These are phyloP conservation scores for Brachycybe producta DNA, from an alignment of 2,888 invertebrate species.

Conservation along the genomic window DNA sequence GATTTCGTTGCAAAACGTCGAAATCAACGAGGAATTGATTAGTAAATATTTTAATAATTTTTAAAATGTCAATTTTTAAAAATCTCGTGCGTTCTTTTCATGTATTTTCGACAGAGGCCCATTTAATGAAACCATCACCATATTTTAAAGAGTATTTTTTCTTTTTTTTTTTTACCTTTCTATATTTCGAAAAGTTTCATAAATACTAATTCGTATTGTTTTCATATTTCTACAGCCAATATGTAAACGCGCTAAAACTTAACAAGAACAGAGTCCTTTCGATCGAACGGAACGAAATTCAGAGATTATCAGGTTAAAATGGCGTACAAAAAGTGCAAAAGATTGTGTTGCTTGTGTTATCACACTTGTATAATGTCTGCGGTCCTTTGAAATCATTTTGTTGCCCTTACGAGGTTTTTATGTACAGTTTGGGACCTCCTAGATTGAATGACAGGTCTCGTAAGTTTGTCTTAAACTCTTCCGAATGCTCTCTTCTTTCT, in stretches of 20 bases:
- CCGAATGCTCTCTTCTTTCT: neutral
- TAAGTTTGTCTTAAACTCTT: neutral
- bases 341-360: neutral
- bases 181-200: no score
- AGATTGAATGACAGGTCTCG: no score
- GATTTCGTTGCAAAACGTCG: neutral
- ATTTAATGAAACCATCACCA: neutral
- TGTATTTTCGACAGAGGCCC: neutral
- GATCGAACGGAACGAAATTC: neutral
- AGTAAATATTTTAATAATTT: neutral
- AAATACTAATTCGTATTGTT: neutral
- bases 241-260: no score
- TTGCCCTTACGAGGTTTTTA: no score
- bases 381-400: no score
- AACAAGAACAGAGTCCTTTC: neutral
- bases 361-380: no score
- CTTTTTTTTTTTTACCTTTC: no score
- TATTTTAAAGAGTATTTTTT: slow-evolving; percentile 5
- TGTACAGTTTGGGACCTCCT: neutral
- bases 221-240: neutral
- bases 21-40: neutral
- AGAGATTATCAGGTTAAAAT: neutral
- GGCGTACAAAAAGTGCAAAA: neutral
- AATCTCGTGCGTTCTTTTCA: neutral
- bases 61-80: neutral